Percentiles rank a stretch among this genome's conserved stretches.
phyloP scores from a whole-genome alignment of 2,797 vertebrate genomes.

The Phoebastria nigripes region DNA sequence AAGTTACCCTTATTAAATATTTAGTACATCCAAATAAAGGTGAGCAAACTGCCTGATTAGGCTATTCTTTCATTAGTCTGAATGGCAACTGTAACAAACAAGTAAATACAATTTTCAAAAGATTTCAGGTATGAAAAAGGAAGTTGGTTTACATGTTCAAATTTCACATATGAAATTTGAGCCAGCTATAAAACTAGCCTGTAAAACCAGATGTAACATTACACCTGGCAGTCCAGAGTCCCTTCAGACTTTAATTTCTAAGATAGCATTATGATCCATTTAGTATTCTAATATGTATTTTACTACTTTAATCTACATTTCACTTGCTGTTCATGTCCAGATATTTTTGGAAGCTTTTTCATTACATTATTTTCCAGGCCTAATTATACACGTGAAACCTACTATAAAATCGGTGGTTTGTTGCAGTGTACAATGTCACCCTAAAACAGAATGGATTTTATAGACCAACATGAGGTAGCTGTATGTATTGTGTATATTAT shows the following conservation, averaged over 20 bases:
- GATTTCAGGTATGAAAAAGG: neutral
- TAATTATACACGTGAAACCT: neutral
- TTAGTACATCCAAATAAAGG: neutral
- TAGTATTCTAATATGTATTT: neutral
- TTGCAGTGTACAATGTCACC: neutral
- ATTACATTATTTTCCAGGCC: neutral
- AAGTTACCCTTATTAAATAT: neutral
- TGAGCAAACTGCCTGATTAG: neutral
- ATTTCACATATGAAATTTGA: neutral
- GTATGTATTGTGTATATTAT: neutral
- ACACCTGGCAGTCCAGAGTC: neutral
- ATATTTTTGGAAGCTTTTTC: neutral
- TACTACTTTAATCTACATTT: constrained; percentile 16
- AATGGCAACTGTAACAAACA: neutral
- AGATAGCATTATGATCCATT: neutral
- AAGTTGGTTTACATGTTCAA: neutral
- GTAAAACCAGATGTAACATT: neutral
- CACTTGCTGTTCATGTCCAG: constrained; percentile 12
- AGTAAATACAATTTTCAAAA: neutral
- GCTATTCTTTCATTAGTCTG: neutral
- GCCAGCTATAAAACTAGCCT: neutral
- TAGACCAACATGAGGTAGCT: neutral
- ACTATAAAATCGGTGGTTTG: neutral
- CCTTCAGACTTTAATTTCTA: neutral
- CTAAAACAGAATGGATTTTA: neutral